Evolutionary conservation across 2,888 invertebrate genomes (phyloP), one percentile per base, ranked within the genome.

Genomic region (Cerastoderma edule): DNA sequence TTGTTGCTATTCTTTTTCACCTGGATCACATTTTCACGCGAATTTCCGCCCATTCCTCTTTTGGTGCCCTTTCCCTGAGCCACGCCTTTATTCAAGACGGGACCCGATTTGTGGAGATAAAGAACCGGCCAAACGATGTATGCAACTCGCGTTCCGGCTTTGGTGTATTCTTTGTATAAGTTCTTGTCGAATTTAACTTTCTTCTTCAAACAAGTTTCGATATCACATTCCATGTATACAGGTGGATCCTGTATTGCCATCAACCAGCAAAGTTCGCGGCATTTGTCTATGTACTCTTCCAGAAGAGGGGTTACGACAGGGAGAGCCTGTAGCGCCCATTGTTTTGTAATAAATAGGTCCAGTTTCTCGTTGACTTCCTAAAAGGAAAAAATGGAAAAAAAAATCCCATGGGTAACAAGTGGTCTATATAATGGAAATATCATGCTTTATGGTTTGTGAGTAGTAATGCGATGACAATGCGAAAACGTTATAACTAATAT

Each of bases 191-290:
- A 60, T n/a, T n/a, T n/a, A n/a, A n/a, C n/a, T n/a, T n/a, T n/a
- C 24, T 22, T 22, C 39, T 22, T 27, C 4, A 35, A 24, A 4
- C 8, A 8, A n/a, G 19, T 4, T n/a, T 19, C 28, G 39, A 32
- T 27, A n/a, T 35, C 53, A 66, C 28, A 66, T n/a, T 66, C 66
- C 32, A 66, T 50, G n/a, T 48, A 30, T 10, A 66, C 33, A 22
- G 66, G 66, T 1, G 66, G 66, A 66, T 66, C 66, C n/a, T 66
- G 50, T 1, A 66, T 66, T n/a, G 50, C 50, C 66, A 66, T 66
- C 24, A 66, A 33, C 66, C 66, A 66, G 30, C 66, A 66, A 3
- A 66, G 13, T 24, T 66, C 66, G 13, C 50, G n/a, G 5, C 50
- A 27, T 66, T 53, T 60, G 39, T 60, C 60, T 16, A 33, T 13